A percentile compares a stretch with the other conserved stretches of the same genome.
Evolutionary conservation across 2,888 invertebrate genomes (phyloP).

Genomic region (Ecliptopera silaceata): DNA sequence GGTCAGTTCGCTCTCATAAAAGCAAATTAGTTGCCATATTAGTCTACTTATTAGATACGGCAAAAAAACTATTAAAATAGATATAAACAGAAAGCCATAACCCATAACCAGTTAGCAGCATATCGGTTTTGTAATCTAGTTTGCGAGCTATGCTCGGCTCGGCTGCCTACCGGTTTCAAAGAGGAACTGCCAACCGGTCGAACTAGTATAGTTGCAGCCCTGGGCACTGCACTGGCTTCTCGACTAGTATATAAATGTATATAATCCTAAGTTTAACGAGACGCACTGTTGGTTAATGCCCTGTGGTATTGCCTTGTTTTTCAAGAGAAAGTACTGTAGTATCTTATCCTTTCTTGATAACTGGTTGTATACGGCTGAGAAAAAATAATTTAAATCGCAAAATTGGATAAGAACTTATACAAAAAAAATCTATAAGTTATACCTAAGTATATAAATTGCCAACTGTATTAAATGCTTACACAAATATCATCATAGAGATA

Average conservation of each 20-base stretch:
- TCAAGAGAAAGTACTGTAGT: constrained; percentile 25
- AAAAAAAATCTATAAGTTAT: no score
- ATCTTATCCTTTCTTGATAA: background rate
- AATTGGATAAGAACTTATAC: no score
- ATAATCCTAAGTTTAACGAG: constrained; percentile 7
- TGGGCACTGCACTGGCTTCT: constrained; percentile 36
- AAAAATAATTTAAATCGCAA: no score
- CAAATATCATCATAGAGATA: background rate
- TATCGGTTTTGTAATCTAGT: constrained; percentile 63
- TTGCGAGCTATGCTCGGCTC: constrained; percentile 52
- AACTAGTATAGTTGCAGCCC: constrained; percentile 27
- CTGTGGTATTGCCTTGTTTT: constrained; percentile 18
- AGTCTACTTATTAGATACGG: constrained; percentile 17
- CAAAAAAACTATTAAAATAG: constrained; percentile 31
- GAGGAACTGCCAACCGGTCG: constrained; percentile 38
- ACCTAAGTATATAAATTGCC: no score
- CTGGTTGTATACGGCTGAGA: no score
- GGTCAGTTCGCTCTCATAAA: constrained; percentile 16
- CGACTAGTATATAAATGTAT: constrained; percentile 4
- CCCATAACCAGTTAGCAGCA: constrained; percentile 41
- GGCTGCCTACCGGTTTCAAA: constrained; percentile 48
- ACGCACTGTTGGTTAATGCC: constrained; percentile 21
- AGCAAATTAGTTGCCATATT: constrained; percentile 23
- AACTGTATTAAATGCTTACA: background rate
- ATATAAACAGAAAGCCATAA: constrained; percentile 32